Base-by-base conservation (phyloP, 2,888 invertebrate genomes). In the Athalia rosae region DNA sequence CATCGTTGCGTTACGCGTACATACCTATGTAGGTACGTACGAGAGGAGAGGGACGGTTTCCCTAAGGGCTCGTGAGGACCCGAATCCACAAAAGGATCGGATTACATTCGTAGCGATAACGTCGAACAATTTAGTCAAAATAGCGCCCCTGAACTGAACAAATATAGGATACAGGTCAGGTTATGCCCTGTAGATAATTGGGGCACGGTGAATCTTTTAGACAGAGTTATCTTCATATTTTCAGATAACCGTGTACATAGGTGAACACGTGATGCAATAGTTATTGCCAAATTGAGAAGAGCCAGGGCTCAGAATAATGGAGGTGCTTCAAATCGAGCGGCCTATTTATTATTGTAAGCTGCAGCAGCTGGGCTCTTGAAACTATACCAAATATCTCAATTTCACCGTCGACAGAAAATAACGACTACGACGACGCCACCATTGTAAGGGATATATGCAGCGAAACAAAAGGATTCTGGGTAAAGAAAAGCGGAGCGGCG, bases 311-410 rank as follows among this genome's bases (percentile, higher is more conserved):
- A 1, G 67, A 53, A 15, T 50, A 67, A 67, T 67, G 50, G 28
- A 28, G n/a, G 71, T 45, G 69, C 50, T 15, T 58, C 45, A n/a
- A 69, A 58, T 58, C 56, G 69, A 58, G 45, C 56, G 56, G 56
- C 4, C 43, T 58, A 71, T 71, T 71, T 28, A 28, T n/a, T n/a
- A n/a, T 28, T 28, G 28, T 28, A 28, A 28, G 58, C 58, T 45
- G 43, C n/a, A 58, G 71, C n/a, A 8, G 8, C 61, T 43, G 9
- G 45, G n/a, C 13, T 71, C 13, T 47, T 28, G 28, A 50, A 45
- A 58, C 53, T 53, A 56, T 58, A 43, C 45, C 58, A 45, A 56
- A 71, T 56, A 43, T 71, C 71, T 58, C 56, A 71, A 71, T 71
- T 71, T 15, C 71, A 45, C 15, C 15, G 45, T 28, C 28, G 28